Base-by-base conservation (phyloP, 2,113 vertebrate genomes). In the Python bivittatus region DNA sequence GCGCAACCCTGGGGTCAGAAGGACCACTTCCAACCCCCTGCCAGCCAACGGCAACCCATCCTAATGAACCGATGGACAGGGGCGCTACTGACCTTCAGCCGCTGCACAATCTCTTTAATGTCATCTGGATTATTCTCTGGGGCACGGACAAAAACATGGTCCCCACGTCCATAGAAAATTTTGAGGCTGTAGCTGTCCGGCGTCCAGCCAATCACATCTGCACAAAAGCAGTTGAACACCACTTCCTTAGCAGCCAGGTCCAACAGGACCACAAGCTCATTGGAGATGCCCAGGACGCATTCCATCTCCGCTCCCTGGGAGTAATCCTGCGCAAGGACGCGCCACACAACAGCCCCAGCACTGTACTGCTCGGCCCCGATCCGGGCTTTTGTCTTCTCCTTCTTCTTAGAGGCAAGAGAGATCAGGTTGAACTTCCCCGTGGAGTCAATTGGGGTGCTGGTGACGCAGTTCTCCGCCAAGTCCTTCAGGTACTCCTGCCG, bases 191-290 rank as follows among this genome's bases (percentile, higher is more conserved):
- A 90, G 0, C 97, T 93, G n/a, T 99, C 99, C 0, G 98, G 97
- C 0, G 98, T 99, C 99, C 99, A 99, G 10, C 99, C 99, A 0
- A 99, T 99, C 88, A 99, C 98, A 0, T 99, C 99, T 0, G 97
- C 97, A 0, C 99, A 99, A 96, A 98, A 99, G 93, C 99, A 99
- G 94, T 99, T 98, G 83, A 99, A 99, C 1, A 99, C 99, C 84
- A 99, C 98, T 42, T 99, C 98, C 95, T 99, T 99, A 93, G 98
- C 98, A 13, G 27, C 93, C 0, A 98, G 94, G 94, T 99, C 99
- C 6, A 98, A 85, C 6, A 99, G 94, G 7, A 99, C 98, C 13
- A 99, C 84, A 0, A 99, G 98, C 53, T 99, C 99, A 0, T 97
- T 98, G 0, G 99, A 99, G 29, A 99, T 91, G 0, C 98, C 99